A percentile compares a stretch with the other conserved stretches of the same genome.
These are phyloP conservation scores for Drusus annulatus DNA, from an alignment of 1,140 invertebrate species.

Conservation along the genomic window DNA sequence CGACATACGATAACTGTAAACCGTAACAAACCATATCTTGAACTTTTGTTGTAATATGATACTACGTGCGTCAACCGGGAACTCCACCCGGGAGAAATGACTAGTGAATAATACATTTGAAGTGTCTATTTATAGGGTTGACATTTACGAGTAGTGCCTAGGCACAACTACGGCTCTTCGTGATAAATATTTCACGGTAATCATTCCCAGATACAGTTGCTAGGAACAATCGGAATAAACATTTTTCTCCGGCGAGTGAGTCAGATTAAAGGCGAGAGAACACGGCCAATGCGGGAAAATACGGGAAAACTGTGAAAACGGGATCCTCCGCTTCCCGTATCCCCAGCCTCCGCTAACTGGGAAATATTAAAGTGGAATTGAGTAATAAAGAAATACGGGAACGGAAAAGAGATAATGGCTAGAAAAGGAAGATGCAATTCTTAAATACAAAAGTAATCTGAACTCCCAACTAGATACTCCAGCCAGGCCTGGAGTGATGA, in stretches of 20 bases:
- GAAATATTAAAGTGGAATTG: conserved; percentile 50
- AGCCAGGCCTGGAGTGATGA: no score
- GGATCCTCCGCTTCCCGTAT: background rate
- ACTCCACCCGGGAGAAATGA: background rate
- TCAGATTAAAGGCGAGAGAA: conserved; percentile 22
- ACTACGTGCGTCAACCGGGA: background rate
- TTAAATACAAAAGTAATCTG: conserved; percentile 45
- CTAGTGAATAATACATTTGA: conserved; percentile 26
- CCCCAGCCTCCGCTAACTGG: conserved; percentile 38
- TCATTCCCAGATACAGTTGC: conserved; percentile 21
- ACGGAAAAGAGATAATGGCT: conserved; percentile 42
- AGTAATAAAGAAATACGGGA: conserved; percentile 47
- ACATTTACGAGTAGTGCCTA: conserved; percentile 2
- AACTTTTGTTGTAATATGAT: no score
- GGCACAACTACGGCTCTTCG: background rate
- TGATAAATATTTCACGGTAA: conserved; percentile 38
- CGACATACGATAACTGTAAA: no score
- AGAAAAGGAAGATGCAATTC: conserved; percentile 41
- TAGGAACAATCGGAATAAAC: conserved; percentile 37
- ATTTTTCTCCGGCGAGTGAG: conserved; percentile 36
- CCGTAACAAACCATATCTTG: no score
- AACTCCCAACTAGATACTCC: background rate
- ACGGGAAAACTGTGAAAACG: background rate
- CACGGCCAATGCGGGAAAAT: conserved; percentile 12
- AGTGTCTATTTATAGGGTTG: conserved; percentile 17